These are phyloP conservation scores for Linurgus olivaceus DNA, from an alignment of 2,797 vertebrate species.

Conservation along the genomic window DNA sequence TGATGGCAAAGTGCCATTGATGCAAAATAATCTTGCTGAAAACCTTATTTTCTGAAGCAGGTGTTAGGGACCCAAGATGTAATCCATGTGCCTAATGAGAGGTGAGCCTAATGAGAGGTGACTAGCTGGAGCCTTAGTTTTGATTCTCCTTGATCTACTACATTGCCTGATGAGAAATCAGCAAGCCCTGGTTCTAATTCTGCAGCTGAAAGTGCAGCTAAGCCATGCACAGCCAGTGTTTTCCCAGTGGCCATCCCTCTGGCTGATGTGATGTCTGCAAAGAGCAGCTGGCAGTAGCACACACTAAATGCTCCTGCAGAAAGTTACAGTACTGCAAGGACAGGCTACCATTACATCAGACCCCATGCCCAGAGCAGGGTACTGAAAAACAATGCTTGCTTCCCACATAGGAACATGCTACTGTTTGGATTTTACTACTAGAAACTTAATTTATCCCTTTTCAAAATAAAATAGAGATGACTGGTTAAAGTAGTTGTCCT, in stretches of 20 bases:
- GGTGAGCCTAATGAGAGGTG: background rate
- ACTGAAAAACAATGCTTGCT: background rate
- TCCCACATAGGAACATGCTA: background rate
- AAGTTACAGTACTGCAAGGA: slow-evolving; percentile 31
- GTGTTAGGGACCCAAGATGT: background rate
- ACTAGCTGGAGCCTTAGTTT: background rate
- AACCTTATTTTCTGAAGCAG: background rate
- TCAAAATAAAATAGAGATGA: background rate
- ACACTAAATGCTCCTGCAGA: background rate
- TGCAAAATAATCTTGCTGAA: background rate
- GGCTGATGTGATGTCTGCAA: slow-evolving; percentile 19
- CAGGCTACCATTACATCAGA: background rate
- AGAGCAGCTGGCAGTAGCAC: slow-evolving; percentile 30
- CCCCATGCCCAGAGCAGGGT: background rate
- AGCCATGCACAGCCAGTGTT: background rate
- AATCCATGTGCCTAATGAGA: background rate
- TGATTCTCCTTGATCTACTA: background rate
- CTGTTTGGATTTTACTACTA: background rate
- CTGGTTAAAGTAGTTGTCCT: background rate
- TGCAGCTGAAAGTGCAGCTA: background rate
- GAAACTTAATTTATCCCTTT: background rate
- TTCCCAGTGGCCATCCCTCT: slow-evolving; percentile 62
- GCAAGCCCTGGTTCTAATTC: background rate
- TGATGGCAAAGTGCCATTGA: background rate
- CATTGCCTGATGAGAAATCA: slow-evolving; percentile 29